Evolutionary conservation across 2,888 invertebrate genomes (phyloP).

Genomic region (Myopa testacea): DNA sequence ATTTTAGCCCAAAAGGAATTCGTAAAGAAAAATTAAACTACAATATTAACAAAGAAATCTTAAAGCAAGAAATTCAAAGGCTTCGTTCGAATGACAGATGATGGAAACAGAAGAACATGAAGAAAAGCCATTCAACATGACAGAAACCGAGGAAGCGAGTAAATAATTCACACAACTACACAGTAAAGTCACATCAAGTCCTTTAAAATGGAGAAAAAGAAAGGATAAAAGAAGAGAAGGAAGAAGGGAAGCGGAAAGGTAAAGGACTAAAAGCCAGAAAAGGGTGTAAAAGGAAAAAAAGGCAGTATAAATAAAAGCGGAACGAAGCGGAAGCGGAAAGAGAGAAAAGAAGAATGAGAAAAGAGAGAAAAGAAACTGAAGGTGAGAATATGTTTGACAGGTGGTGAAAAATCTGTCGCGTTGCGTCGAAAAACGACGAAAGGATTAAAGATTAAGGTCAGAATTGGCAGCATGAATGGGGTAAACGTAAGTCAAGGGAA

Average conservation of each 20-base stretch:
- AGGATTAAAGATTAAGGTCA: too few relatives aligned
- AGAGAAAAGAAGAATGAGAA: neutral
- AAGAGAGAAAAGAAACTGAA: neutral
- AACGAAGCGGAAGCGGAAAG: neutral
- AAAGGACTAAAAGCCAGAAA: neutral
- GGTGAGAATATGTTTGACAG: neutral
- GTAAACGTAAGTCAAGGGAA: too few relatives aligned
- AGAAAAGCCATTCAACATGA: neutral
- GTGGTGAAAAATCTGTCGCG: slow-evolving; percentile 3
- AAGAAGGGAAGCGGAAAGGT: neutral
- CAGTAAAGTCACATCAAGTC: too few relatives aligned
- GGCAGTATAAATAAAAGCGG: neutral
- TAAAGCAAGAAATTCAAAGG: too few relatives aligned
- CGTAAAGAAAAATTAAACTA: too few relatives aligned
- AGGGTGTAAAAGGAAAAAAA: too few relatives aligned
- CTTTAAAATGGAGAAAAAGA: neutral
- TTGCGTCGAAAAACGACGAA: neutral
- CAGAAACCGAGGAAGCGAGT: neutral
- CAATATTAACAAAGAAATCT: too few relatives aligned
- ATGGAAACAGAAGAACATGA: too few relatives aligned
- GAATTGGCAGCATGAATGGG: too few relatives aligned
- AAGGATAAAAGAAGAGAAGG: neutral
- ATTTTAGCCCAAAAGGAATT: too few relatives aligned
- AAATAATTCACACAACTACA: too few relatives aligned
- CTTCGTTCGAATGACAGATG: too few relatives aligned